These are phyloP conservation scores for Calcarius lapponicus DNA, from an alignment of 2,797 vertebrate species.

Conservation along the genomic window DNA sequence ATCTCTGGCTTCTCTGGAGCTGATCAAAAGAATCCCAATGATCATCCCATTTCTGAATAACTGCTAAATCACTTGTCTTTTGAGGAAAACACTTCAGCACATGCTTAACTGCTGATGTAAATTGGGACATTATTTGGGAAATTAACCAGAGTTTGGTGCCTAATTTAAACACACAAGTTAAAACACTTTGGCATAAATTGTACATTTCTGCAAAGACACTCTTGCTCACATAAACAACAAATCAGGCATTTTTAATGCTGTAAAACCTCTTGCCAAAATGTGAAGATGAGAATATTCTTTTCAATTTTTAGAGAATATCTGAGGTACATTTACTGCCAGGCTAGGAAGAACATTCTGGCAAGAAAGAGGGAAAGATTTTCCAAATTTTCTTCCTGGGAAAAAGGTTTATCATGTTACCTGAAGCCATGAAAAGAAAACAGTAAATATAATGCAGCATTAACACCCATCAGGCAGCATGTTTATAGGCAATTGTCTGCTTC, in stretches of 20 bases:
- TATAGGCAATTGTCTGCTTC: slow-evolving; percentile 63
- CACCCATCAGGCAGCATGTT: slow-evolving; percentile 52
- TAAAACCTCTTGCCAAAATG: background rate
- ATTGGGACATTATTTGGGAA: slow-evolving; percentile 39
- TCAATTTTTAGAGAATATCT: background rate
- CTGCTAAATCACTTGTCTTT: background rate
- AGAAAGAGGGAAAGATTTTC: background rate
- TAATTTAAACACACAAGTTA: slow-evolving; percentile 8
- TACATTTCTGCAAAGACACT: background rate
- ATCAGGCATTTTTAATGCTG: background rate
- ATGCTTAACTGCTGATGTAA: slow-evolving; percentile 9
- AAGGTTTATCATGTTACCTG: slow-evolving; percentile 31
- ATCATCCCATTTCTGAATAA: background rate
- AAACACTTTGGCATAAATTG: slow-evolving; percentile 21
- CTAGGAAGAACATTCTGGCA: background rate
- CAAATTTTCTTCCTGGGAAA: background rate
- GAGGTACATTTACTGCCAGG: background rate
- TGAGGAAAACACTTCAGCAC: background rate
- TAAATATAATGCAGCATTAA: slow-evolving; percentile 64
- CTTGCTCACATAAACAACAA: background rate
- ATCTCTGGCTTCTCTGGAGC: background rate
- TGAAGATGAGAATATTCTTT: background rate
- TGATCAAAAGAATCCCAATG: background rate
- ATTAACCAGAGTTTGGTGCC: slow-evolving; percentile 20
- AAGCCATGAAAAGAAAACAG: slow-evolving; percentile 56